phyloP scores from a whole-genome alignment of 2,113 vertebrate species.

The Noctilio leporinus region DNA sequence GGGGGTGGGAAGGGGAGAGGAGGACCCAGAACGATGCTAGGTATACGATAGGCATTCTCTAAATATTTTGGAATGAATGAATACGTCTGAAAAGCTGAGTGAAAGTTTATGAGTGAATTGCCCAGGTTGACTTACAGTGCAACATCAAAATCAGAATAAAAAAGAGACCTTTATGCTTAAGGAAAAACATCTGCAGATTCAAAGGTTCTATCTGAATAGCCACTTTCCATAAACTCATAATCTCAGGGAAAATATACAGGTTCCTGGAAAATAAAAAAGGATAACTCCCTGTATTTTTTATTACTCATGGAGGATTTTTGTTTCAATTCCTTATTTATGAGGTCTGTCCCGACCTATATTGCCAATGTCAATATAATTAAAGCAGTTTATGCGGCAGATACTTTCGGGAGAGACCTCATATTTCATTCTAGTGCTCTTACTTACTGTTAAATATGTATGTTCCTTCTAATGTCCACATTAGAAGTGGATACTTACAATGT shows the following conservation, averaged over 20 bases:
- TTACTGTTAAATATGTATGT: neutral
- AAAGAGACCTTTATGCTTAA: neutral
- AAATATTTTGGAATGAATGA: neutral
- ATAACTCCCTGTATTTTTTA: neutral
- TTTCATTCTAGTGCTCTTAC: neutral
- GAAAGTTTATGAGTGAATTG: neutral
- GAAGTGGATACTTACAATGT: neutral
- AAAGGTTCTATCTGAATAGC: neutral
- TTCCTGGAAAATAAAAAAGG: neutral
- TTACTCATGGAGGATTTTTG: neutral
- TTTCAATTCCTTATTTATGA: neutral
- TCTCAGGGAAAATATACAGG: neutral
- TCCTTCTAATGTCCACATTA: neutral
- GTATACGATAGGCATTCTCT: neutral
- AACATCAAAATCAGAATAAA: neutral
- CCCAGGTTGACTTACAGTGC: neutral
- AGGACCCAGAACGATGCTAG: neutral
- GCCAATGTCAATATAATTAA: no score
- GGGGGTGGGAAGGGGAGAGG: fast-evolving
- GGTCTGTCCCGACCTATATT: no score
- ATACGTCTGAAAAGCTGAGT: neutral
- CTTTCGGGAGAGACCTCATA: no score
- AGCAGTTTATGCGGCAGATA: no score
- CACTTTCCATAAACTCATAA: neutral
- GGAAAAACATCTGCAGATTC: neutral